phyloP scores from a whole-genome alignment of 2,797 vertebrate species.

The Telmatherina bonti region DNA sequence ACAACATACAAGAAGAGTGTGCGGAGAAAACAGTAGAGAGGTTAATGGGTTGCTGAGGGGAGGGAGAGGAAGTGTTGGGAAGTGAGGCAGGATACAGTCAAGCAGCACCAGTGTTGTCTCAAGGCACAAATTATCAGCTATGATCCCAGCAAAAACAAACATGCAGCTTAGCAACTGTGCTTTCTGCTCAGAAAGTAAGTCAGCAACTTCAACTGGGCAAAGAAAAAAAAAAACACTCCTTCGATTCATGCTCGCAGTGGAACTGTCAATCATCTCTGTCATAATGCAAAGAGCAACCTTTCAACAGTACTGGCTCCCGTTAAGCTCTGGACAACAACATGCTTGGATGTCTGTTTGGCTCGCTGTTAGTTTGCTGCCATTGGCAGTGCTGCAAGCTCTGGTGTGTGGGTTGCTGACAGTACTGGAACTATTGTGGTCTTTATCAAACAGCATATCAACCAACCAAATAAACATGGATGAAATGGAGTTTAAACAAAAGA shows the following conservation, averaged over 20 bases:
- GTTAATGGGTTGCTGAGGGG: conserved; percentile 75
- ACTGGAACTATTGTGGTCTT: conserved; percentile 72
- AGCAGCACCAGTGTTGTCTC: conserved; percentile 88
- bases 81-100: conserved; percentile 82
- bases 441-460: conserved; percentile 60
- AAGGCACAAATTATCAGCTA: conserved; percentile 53
- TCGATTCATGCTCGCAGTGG: conserved; percentile 54
- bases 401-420: conserved; percentile 29
- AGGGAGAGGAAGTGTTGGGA: conserved; percentile 52
- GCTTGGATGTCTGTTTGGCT: conserved; percentile 57
- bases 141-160: conserved; percentile 60
- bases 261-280: conserved; percentile 23
- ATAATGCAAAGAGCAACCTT: conserved; percentile 38
- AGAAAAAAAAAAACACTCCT: not conserved
- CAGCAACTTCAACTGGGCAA: conserved; percentile 85
- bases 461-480: conserved; percentile 68
- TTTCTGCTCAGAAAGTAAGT: conserved; percentile 81
- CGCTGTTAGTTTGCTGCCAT: conserved; percentile 69
- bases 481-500: conserved; percentile 38
- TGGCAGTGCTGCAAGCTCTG: conserved; percentile 81
- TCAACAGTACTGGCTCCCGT: conserved; percentile 18
- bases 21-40: conserved; percentile 58
- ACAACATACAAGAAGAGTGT: conserved; percentile 59
- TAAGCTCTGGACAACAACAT: conserved; percentile 54
- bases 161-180: conserved; percentile 73